Conservation (phyloP, 2,888 invertebrate genomes). For the Drepana falcataria region DNA sequence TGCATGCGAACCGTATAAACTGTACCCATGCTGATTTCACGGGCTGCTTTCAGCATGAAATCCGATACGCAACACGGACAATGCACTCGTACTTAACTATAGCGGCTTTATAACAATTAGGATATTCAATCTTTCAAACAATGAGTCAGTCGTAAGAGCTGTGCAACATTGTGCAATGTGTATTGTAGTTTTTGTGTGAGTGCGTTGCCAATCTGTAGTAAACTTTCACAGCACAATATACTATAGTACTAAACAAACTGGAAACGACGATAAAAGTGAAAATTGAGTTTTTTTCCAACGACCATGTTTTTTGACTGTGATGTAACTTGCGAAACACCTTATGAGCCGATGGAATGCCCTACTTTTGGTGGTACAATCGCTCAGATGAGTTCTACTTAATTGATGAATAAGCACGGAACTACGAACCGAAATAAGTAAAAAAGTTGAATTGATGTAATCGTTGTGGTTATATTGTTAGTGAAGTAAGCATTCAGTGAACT, state of each 20-base stretch:
- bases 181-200: not conserved
- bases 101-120: not conserved
- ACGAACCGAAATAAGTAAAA: not conserved
- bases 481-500: not conserved
- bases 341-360: slow-evolving; percentile 1
- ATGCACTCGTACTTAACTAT: not conserved
- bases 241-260: slow-evolving; percentile 3
- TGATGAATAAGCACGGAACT: slow-evolving; percentile 1
- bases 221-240: slow-evolving; percentile 1
- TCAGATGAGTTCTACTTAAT: slow-evolving; percentile 1
- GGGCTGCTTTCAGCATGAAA: not conserved
- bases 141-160: not conserved
- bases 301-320: not conserved
- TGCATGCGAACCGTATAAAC: not conserved
- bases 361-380: slow-evolving; percentile 2
- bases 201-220: not conserved
- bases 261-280: slow-evolving; percentile 21
- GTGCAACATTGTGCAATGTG: not conserved
- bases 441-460: not conserved
- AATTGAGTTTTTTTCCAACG: slow-evolving; percentile 8
- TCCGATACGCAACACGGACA: not conserved
- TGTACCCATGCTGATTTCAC: not conserved
- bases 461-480: not conserved
- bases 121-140: not conserved
- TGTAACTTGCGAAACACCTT: slow-evolving; percentile 1